Base-by-base conservation (phyloP, 2,888 invertebrate species). In the Entomobrya multifasciata region DNA sequence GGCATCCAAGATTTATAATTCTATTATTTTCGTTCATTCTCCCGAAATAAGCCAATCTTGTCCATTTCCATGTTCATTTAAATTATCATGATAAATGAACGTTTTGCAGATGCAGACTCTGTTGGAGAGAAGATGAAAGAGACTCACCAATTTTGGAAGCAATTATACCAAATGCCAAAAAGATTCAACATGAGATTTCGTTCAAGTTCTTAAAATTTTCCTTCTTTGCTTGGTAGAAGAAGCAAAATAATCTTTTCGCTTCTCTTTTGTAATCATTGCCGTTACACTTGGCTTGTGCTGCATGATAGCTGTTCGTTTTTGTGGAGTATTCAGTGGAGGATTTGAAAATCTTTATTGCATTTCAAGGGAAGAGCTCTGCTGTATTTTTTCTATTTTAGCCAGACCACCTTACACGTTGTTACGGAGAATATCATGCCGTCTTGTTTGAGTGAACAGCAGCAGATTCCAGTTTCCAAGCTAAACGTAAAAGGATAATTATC, bases 221-320 rank as follows among this genome's bases (percentile, higher is more conserved):
- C 49, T 49, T n/a, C 2, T 49, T 49, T 49, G 49, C 49, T 49
- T 15, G 49, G 13, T 36, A 36, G 36, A 36, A 2, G n/a, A 20
- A 2, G 55, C 55, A 17, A 20, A 10, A 55, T 55, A n/a, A 27
- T 27, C 60, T 15, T 60, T 27, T 60, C 27, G 15, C 27, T 60
- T 27, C n/a, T 57, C 3, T 60, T 60, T 13, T 27, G 60, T 27
- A 60, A 60, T 60, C 60, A 8, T 60, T 27, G 1, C 60, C 10
- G 60, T 60, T 60, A 20, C 60, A 60, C 22, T 60, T 60, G 60
- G 60, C 27, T 60, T 25, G 13, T 55, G 55, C 6, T 55, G 55
- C 20, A 6, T 55, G 55, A 4, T 17, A 20, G 4, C 20, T 20
- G 20, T 20, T 55, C 2, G 55, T 20, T 55, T 20, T 17, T 52